Evolutionary conservation across 2,797 vertebrate species (phyloP), one percentile per base, ranked within the genome.

Genomic region (Amblyopsis hoosieri): DNA sequence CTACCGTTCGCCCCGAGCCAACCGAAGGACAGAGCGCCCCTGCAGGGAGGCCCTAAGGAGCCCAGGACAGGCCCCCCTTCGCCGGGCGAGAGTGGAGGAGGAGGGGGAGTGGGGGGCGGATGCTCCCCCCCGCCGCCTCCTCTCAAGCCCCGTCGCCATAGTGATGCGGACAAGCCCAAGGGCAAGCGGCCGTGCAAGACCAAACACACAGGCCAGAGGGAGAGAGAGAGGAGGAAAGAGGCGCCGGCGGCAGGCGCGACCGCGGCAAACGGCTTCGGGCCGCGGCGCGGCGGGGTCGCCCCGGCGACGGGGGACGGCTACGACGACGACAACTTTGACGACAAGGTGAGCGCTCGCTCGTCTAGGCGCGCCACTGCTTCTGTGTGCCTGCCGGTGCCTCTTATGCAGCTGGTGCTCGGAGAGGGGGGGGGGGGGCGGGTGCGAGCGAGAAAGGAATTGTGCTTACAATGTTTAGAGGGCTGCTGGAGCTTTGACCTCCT

Each of bases 121-220:
- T 94, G 92, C 74, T 78, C 78, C 62, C 82, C 85, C 80, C 93
- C 93, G 76, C 85, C 78, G 59, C 82, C 85, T 81, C 93, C 93
- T 77, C 85, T 87, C 71, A 91, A 95, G 88, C 91, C 92, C 75
- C 95, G 95, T 89, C 95, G 95, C 87, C 94, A 96, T 85, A 90
- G 92, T 60, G 96, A 97, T 85, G 87, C 91, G 13, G 96, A 98
- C 92, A 99, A 99, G 85, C 97, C 97, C 91, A 96, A 97, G 89
- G 97, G 97, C 93, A 99, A 99, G 92, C 94, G 97, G 78, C 95
- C 95, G 85, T 99, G 95, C 92, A 99, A 99, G 93, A 99, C 97
- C 93, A 99, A 99, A 87, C 97, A 99, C 90, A 93, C 97, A 81
- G 91, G 95, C 81, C 93, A 94, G 81, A 93, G 93, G 84, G 97